Base-by-base conservation (phyloP, 2,113 vertebrate genomes). In the Oenanthe oenanthe region DNA sequence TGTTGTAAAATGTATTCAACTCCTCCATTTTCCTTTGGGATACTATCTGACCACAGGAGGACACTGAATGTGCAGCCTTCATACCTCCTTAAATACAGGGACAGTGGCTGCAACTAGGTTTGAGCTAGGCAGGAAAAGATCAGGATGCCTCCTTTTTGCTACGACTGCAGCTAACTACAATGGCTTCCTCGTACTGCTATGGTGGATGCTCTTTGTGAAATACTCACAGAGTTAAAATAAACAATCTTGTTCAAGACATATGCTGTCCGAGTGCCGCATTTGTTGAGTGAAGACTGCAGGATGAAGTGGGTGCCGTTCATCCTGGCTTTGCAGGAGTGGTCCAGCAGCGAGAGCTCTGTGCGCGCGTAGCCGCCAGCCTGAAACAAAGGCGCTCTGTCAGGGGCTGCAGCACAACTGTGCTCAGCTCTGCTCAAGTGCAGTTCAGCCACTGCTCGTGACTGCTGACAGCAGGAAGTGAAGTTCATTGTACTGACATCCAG, bases 281-380 rank as follows among this genome's bases (percentile, higher is more conserved):
- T 98, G 36, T 94, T 97, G 91, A 98, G 97, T 2, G 98, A 93
- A 25, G 99, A 99, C 82, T 99, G 98, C 98, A 99, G 93, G 42
- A 98, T 98, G 98, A 99, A 99, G 98, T 99, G 99, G 65, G 99
- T 99, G 81, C 93, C 97, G 58, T 99, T 99, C 92, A 97, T 98
- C 75, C 89, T 98, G 81, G 99, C 99, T 97, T 98, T 99, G 98
- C 99, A 99, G 50, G 97, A 93, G 75, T 97, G 98, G 97, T 99
- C 99, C 95, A 98, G 94, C 53, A 99, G 98, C 2, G 99, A 99
- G 84, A 99, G 97, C 86, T 98, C 99, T 61, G 98, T 97, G 77
- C 98, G 98, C 16, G 91, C 34, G 93, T 98, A 98, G 58, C 98
- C 97, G 0, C 85, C 98, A 18, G 98, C 98, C 99, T 99, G 97